Conservation (phyloP, 1,140 invertebrate genomes). For the Drosophila athabasca region DNA sequence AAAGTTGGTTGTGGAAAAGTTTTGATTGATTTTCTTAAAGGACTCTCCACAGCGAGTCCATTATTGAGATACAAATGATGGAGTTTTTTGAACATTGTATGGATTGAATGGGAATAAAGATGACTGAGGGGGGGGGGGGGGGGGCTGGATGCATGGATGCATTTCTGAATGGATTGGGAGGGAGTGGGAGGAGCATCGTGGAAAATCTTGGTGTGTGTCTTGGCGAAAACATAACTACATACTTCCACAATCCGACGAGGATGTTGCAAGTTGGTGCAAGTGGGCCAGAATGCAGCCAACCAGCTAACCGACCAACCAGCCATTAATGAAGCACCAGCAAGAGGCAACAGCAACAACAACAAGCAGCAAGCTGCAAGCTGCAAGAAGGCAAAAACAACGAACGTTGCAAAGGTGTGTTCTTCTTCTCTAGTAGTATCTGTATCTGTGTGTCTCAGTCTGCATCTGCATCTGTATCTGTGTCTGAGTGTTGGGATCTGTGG, state of each 20-base stretch:
- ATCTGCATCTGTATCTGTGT: slow-evolving; percentile 5
- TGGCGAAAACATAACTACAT: slow-evolving; percentile 28
- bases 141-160: too few relatives aligned
- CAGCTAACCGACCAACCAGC: slow-evolving; percentile 58
- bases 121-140: too few relatives aligned
- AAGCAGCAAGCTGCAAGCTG: background rate
- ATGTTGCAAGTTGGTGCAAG: slow-evolving; percentile 39
- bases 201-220: slow-evolving; percentile 9
- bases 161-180: too few relatives aligned
- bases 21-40: slow-evolving; percentile 70
- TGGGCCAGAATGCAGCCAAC: slow-evolving; percentile 53
- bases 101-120: too few relatives aligned
- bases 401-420: slow-evolving; percentile 46
- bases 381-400: slow-evolving; percentile 30
- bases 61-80: background rate
- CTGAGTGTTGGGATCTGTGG: slow-evolving; percentile 1
- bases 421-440: slow-evolving; percentile 5
- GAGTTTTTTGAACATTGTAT: too few relatives aligned
- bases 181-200: slow-evolving; percentile 44
- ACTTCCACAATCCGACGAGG: slow-evolving; percentile 15
- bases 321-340: slow-evolving; percentile 61
- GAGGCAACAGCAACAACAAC: slow-evolving; percentile 9
- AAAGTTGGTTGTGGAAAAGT: slow-evolving; percentile 52
- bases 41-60: background rate
- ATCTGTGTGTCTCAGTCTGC: slow-evolving; percentile 5